These are phyloP conservation scores for Cotesia congregata DNA, from an alignment of 2,888 invertebrate species.

Conservation along the genomic window DNA sequence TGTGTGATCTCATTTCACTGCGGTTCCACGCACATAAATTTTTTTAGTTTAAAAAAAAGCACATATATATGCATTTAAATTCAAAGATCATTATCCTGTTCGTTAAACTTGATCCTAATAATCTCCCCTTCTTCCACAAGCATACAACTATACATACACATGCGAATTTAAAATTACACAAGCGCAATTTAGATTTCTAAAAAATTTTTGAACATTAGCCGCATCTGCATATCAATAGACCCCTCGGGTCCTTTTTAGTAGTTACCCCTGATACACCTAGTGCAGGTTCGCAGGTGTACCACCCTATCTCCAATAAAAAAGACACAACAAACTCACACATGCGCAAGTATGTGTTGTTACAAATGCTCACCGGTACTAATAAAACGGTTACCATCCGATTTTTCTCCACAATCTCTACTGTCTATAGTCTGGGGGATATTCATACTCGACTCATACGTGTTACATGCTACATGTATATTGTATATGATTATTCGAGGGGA, in stretches of 20 bases:
- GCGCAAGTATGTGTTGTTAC: neutral
- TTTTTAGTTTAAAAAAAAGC: neutral
- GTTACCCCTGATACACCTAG: slow-evolving; percentile 48
- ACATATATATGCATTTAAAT: neutral
- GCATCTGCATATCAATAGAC: slow-evolving; percentile 66
- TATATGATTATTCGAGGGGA: slow-evolving; percentile 56
- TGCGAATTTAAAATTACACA: slow-evolving; percentile 45
- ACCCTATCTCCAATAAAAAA: slow-evolving; percentile 55
- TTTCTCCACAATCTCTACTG: neutral
- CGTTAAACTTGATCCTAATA: slow-evolving; percentile 18
- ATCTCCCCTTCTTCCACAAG: neutral
- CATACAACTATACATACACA: neutral
- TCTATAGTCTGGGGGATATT: slow-evolving; percentile 30
- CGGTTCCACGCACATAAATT: too few relatives aligned
- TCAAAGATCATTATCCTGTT: neutral
- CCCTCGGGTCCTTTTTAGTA: slow-evolving; percentile 44
- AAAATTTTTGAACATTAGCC: slow-evolving; percentile 1
- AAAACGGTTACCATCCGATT: slow-evolving; percentile 6
- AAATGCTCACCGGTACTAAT: neutral
- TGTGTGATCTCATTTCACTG: too few relatives aligned
- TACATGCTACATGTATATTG: slow-evolving; percentile 15
- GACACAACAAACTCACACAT: slow-evolving; percentile 16
- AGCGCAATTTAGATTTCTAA: slow-evolving; percentile 55
- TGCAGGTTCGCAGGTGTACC: slow-evolving; percentile 67
- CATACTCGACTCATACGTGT: slow-evolving; percentile 29